Evolutionary conservation across 2,797 vertebrate genomes (phyloP).

Genomic region (Phrynocephalus forsythii): DNA sequence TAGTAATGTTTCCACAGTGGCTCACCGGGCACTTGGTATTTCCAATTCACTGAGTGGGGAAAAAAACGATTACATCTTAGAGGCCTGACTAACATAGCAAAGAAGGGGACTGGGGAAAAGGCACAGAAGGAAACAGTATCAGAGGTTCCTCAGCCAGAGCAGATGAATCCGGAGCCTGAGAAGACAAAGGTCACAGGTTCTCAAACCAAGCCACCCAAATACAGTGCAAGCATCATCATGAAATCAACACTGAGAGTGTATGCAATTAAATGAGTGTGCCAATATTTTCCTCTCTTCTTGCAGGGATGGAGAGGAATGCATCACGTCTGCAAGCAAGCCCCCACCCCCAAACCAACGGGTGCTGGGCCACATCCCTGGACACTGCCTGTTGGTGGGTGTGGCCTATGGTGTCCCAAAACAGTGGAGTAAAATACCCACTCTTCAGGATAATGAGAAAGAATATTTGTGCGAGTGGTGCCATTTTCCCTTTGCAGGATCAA

Average conservation of each 20-base stretch:
- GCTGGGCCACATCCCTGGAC: too few species aligned
- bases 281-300: too few species aligned
- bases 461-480: background rate
- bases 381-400: too few species aligned
- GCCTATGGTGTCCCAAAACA: too few species aligned
- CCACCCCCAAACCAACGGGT: too few species aligned
- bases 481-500: background rate
- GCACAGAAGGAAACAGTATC: background rate
- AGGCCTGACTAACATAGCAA: background rate
- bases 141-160: background rate
- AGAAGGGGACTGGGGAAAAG: background rate
- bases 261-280: background rate
- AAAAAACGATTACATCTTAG: constrained; percentile 24
- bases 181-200: background rate
- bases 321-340: too few species aligned
- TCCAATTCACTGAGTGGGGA: constrained; percentile 8
- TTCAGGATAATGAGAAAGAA: background rate
- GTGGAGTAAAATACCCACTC: too few species aligned
- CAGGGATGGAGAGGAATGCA: too few species aligned
- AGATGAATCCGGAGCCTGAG: background rate
- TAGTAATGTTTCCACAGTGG: constrained; percentile 10
- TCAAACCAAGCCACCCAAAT: background rate
- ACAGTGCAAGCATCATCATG: background rate
- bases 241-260: background rate
- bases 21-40: constrained; percentile 5